phyloP scores from a whole-genome alignment of 2,888 invertebrate genomes.

The Drosophila melanosoma region DNA sequence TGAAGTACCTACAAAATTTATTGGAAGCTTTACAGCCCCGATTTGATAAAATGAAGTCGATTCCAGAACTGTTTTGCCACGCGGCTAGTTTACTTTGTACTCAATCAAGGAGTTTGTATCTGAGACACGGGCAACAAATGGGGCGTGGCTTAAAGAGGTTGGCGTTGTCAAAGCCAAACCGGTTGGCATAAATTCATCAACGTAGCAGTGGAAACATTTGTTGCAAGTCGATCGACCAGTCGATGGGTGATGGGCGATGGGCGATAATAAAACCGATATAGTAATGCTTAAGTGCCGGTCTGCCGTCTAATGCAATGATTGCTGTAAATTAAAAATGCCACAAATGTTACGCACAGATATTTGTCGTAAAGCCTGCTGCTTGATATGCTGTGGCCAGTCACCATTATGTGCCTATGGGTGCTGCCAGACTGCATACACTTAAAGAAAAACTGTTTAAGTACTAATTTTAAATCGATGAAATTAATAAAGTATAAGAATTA shows the following conservation, averaged over 20 bases:
- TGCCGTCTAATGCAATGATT: conserved; percentile 69
- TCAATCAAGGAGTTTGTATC: conserved; percentile 53
- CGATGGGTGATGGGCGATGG: conserved; percentile 24
- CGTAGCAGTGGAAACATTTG: conserved; percentile 57
- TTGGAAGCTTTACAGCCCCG: conserved; percentile 8
- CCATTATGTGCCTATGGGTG: conserved; percentile 50
- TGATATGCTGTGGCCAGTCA: conserved; percentile 65
- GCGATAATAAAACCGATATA: conserved; percentile 78
- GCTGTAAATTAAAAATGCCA: conserved; percentile 79
- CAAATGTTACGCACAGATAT: conserved; percentile 79
- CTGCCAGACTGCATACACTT: conserved; percentile 22
- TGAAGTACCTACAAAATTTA: background rate
- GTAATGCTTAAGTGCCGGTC: conserved; percentile 68
- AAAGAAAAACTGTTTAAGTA: background rate
- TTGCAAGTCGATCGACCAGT: conserved; percentile 51
- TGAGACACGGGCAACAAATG: conserved; percentile 49
- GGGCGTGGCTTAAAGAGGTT: conserved; percentile 30
- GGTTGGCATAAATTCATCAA: conserved; percentile 77
- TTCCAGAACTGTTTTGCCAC: conserved; percentile 42
- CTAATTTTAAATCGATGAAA: rapidly evolving
- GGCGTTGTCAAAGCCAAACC: conserved; percentile 57
- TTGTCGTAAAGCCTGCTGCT: conserved; percentile 57
- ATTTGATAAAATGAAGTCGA: conserved; percentile 25
- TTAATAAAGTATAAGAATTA: background rate
- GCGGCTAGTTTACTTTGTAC: conserved; percentile 55